Evolutionary conservation across 2,888 invertebrate genomes (phyloP), one percentile per base, ranked within the genome.

Genomic region (Drosophila tanythrix): DNA sequence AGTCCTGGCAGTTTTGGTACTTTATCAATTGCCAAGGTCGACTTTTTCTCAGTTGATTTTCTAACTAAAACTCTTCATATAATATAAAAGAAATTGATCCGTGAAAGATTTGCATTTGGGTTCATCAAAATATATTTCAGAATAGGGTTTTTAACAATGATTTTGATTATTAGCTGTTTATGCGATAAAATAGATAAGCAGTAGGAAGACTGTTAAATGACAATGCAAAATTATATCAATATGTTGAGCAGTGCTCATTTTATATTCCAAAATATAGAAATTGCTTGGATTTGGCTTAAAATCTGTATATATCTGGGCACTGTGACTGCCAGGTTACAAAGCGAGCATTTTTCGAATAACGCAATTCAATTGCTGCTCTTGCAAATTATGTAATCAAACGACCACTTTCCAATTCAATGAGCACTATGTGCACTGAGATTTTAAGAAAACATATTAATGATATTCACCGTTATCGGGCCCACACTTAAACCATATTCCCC

Each of bases 401-500:
- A 35, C 21, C 27, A 15, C 7, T 21, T 61, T 72, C 38, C 43
- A 33, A 11, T 43, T 53, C 33, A 70, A 53, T 52, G 46, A 21
- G 61, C 68, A 70, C 15, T 48, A 46, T 25, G 25, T 25, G 15
- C 21, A 25, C 7, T 13, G 35, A 21, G 60, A 18, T 15, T 21
- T 29, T 21, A 51, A 52, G 33, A 46, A 31, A 31, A 25, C 29
- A 25, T 13, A 40, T 10, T 35, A 55, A 53, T 53, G 8, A 27
- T 43, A 53, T 59, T 43, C 18, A 40, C 11, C 6, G 36, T 33
- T 40, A 5, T 29, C 11, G 40, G 48, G 40, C 35, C 31, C 53
- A 55, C 48, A 71, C 56, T 72, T 46, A 48, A 71, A 27, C 27
- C 51, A 29, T 40, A 52, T 51, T 52, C 51, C 53, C 29, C 31